Evolutionary conservation across 2,113 vertebrate genomes (phyloP), one percentile per base, ranked within the genome.

Genomic region (Dicentrarchus labrax): DNA sequence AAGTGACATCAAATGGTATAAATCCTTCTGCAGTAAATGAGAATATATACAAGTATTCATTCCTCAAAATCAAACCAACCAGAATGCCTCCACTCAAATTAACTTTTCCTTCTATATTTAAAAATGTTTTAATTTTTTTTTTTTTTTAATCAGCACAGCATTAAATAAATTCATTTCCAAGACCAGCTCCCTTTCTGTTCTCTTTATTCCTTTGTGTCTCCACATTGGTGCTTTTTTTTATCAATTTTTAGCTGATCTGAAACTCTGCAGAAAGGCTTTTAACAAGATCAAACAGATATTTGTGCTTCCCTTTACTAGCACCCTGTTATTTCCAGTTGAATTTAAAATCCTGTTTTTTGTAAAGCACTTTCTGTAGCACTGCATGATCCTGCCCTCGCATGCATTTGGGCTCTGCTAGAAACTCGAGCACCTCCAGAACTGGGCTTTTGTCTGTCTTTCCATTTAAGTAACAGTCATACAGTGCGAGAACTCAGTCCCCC

Each of bases 271-370:
- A 30, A 30, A 30, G 30, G 48, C 36, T 59, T 45, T 1, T 4
- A 36, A 38, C 10, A 43, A 36, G 30, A 70, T 74, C 2, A 24
- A 45, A 43, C 0, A 11, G 6, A 45, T 30, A 30, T 51, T 0
- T 15, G n/a, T 62, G 13, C 36, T 48, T 19, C 11, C 15, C 6
- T 21, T 8, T 38, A 39, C 41, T 3, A 22, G 56, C 12, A 50
- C 56, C 43, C 51, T 68, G 72, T 65, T 45, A 73, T 64, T 65
- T 21, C 43, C 59, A 59, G 43, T 10, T 67, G 41, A 61, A 60
- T 54, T 36, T 41, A 24, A 66, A 64, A 50, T 17, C 21, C 6
- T 68, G 11, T 36, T 51, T 9, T 70, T 61, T 78, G n/a, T 48
- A 15, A 30, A 36, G 12, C 12, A 7, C 53, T 76, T 70, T 72